These are phyloP conservation scores for Lottia scabra DNA, from an alignment of 2,888 invertebrate species.

Conservation along the genomic window DNA sequence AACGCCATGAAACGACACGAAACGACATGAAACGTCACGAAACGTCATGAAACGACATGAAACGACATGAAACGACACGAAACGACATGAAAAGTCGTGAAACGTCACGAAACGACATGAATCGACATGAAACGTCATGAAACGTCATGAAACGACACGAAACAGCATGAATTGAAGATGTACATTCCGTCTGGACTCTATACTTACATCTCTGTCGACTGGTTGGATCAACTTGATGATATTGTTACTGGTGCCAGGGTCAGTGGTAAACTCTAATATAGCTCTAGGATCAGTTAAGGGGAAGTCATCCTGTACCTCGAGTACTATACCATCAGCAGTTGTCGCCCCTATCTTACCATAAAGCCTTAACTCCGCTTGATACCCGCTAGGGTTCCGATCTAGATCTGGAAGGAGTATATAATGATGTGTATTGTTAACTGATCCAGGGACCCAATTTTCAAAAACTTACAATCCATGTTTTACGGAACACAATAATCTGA, in stretches of 20 bases:
- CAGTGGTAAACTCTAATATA: slow-evolving; percentile 9
- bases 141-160: no score
- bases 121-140: no score
- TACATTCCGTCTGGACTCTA: slow-evolving; percentile 8
- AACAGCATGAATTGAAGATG: no score
- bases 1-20: no score
- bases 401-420: neutral
- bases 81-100: no score
- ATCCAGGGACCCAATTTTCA: no score
- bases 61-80: no score
- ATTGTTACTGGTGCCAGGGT: slow-evolving; percentile 13
- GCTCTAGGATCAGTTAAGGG: slow-evolving; percentile 20
- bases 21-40: no score
- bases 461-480: no score
- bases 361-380: slow-evolving; percentile 25
- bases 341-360: slow-evolving; percentile 23
- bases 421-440: neutral
- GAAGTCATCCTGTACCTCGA: slow-evolving; percentile 24
- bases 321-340: slow-evolving; percentile 20
- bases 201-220: slow-evolving; percentile 46
- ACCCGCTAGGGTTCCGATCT: slow-evolving; percentile 10
- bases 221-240: slow-evolving; percentile 18
- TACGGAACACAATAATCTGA: no score
- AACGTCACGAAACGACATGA: no score
- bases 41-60: no score